phyloP scores from a whole-genome alignment of 2,888 invertebrate species.

The Pyrocoelia pectoralis region DNA sequence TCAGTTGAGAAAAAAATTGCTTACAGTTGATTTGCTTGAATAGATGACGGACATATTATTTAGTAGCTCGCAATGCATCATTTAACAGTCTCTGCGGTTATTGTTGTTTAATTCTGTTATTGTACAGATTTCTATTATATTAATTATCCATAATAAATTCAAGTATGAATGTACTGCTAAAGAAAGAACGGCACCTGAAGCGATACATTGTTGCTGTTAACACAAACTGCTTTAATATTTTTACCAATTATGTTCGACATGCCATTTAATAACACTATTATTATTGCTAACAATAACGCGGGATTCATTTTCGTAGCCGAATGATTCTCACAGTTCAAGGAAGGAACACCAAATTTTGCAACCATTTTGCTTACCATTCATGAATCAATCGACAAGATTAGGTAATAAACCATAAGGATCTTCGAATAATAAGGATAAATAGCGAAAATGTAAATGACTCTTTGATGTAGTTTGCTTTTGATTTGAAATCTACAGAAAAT shows the following conservation, averaged over 20 bases:
- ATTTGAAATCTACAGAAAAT: too few species aligned
- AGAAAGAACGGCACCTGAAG: constrained; percentile 23
- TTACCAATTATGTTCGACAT: constrained; percentile 35
- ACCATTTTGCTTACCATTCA: too few species aligned
- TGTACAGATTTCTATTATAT: constrained; percentile 9
- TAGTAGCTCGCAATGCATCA: constrained; percentile 29
- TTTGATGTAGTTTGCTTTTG: too few species aligned
- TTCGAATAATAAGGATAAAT: too few species aligned
- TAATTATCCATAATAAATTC: constrained; percentile 22
- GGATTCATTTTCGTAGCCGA: constrained; percentile 2
- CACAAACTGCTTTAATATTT: constrained; percentile 33
- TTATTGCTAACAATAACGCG: constrained; percentile 28
- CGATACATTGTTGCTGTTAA: constrained; percentile 29
- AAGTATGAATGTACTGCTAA: constrained; percentile 11
- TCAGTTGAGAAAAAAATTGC: constrained; percentile 26
- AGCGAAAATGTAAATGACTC: too few species aligned
- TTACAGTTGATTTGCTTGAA: constrained; percentile 31
- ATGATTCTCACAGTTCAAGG: constrained; percentile 2
- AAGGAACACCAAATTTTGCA: too few species aligned
- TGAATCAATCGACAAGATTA: too few species aligned
- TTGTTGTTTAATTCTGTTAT: constrained; percentile 7
- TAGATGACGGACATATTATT: constrained; percentile 28
- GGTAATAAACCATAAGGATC: too few species aligned
- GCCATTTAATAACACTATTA: constrained; percentile 36
- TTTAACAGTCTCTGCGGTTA: constrained; percentile 28